These are phyloP conservation scores for Microctenopoma steveboyesi DNA, from an alignment of 2,797 vertebrate genomes.

Conservation along the genomic window DNA sequence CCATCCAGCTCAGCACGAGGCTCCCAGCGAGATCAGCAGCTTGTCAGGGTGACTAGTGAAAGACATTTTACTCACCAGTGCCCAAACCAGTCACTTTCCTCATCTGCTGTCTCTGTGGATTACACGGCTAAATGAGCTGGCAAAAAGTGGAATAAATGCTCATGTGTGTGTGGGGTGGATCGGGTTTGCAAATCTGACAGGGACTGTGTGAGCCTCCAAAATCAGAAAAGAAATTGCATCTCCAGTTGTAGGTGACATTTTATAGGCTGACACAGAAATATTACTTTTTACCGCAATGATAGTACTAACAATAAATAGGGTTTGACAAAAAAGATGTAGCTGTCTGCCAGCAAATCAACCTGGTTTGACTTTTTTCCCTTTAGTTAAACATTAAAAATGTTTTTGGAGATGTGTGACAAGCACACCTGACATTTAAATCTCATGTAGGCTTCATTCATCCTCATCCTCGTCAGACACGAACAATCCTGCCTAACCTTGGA, in stretches of 20 bases:
- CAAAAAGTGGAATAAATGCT: conserved; percentile 34
- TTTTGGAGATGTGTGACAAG: not conserved
- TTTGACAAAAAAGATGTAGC: not conserved
- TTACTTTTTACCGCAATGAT: conserved; percentile 15
- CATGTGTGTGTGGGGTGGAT: not conserved
- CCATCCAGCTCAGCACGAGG: not conserved
- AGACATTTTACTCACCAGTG: conserved; percentile 55
- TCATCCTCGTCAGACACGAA: too few relatives aligned
- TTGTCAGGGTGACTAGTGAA: conserved; percentile 48
- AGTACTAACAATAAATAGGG: too few relatives aligned
- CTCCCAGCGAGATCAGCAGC: conserved; percentile 33
- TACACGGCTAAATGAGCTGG: conserved; percentile 54
- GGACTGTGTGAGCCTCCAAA: conserved; percentile 16
- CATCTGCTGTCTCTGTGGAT: conserved; percentile 41
- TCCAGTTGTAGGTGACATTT: conserved; percentile 20
- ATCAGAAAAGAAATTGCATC: conserved; percentile 26
- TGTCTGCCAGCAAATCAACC: not conserved
- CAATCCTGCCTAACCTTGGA: too few relatives aligned
- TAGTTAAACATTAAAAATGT: too few relatives aligned
- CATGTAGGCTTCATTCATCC: too few relatives aligned
- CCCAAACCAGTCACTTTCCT: conserved; percentile 42
- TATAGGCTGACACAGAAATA: conserved; percentile 3
- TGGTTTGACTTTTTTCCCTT: too few relatives aligned
- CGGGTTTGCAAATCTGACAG: conserved; percentile 36
- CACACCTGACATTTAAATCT: not conserved